These are phyloP conservation scores for Eidolon helvum DNA, from an alignment of 2,113 vertebrate genomes.

Conservation along the genomic window DNA sequence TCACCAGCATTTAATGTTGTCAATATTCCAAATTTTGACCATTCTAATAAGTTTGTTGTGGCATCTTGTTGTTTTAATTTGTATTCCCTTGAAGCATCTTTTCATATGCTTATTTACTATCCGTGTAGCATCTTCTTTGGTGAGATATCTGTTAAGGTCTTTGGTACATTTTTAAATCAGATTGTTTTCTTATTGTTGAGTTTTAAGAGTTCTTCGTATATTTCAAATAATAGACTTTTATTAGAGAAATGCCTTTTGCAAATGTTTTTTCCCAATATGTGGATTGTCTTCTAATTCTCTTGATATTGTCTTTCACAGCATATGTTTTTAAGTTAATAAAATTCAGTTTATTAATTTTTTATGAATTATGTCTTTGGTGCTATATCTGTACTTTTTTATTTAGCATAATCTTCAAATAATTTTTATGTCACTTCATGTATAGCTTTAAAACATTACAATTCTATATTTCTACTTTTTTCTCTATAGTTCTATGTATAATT, in stretches of 20 bases:
- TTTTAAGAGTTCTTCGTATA: no score
- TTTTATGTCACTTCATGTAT: background rate
- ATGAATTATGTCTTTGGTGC: background rate
- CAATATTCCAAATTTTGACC: background rate
- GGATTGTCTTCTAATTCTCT: background rate
- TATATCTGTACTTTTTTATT: background rate
- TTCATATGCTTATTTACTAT: no score
- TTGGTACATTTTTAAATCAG: no score
- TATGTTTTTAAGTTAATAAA: background rate
- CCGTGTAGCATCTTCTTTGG: no score
- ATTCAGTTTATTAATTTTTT: background rate
- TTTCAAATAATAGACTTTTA: background rate
- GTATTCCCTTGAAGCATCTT: background rate
- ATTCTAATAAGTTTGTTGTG: background rate
- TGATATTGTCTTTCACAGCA: background rate
- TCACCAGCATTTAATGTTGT: background rate
- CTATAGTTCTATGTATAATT: background rate
- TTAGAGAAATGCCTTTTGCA: no score
- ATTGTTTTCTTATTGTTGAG: no score
- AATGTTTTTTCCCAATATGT: background rate
- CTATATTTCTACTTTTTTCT: background rate
- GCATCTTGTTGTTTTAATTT: background rate
- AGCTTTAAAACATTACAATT: background rate
- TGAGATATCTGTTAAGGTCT: no score
- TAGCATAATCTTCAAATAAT: background rate